Percentiles rank a stretch among this genome's conserved stretches.
These are phyloP conservation scores for Drosophila multiciliata DNA, from an alignment of 2,888 invertebrate species.

Conservation along the genomic window DNA sequence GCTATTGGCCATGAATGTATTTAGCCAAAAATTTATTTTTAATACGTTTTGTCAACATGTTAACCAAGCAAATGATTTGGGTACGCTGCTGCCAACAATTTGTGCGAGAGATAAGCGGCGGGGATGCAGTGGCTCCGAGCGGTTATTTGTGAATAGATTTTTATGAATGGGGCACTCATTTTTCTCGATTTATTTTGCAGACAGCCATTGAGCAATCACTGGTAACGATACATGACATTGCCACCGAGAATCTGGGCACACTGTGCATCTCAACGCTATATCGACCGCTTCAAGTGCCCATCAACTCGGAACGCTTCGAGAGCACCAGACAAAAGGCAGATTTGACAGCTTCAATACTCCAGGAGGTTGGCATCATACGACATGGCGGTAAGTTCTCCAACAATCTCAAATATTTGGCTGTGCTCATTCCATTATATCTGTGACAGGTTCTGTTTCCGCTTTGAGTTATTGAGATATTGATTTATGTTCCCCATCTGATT, in stretches of 20 bases:
- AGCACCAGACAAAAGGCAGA: conserved; percentile 92
- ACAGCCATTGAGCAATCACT: conserved; percentile 88
- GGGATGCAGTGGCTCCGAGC: not conserved
- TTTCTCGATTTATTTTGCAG: conserved; percentile 20
- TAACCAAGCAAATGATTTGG: conserved; percentile 57
- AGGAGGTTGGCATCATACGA: conserved; percentile 89
- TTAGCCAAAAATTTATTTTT: conserved; percentile 67
- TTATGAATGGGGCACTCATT: conserved; percentile 28
- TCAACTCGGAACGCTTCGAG: conserved; percentile 90
- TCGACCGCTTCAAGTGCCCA: conserved; percentile 89
- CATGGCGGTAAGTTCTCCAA: conserved; percentile 86
- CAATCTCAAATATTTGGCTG: conserved; percentile 2
- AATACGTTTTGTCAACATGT: conserved; percentile 67
- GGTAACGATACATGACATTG: conserved; percentile 91
- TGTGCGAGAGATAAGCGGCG: not conserved
- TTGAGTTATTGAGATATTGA: conserved; percentile 51
- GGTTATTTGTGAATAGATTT: conserved; percentile 37
- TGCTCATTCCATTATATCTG: conserved; percentile 1
- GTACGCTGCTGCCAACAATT: conserved; percentile 31
- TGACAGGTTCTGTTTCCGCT: not conserved
- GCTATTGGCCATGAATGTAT: conserved; percentile 47
- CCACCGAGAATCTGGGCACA: conserved; percentile 89
- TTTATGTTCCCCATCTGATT: conserved; percentile 41
- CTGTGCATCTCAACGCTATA: conserved; percentile 90
- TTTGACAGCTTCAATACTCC: conserved; percentile 90